These are phyloP conservation scores for Ophonus ardosiacus DNA, from an alignment of 2,888 invertebrate genomes.

Conservation along the genomic window DNA sequence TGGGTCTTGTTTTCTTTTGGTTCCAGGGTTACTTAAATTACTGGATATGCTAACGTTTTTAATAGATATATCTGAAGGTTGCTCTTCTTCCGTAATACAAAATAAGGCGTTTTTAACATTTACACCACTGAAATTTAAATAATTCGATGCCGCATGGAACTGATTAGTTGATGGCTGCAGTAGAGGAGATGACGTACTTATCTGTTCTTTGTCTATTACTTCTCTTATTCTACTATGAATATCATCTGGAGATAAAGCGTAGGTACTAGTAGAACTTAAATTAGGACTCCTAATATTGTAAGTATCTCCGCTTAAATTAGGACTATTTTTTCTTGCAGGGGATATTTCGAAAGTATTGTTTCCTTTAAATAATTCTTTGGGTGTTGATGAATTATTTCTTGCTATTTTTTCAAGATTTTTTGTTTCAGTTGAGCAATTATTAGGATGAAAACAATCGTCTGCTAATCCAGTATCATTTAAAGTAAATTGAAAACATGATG, in stretches of 20 bases:
- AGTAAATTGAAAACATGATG: neutral
- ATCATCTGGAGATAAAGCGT: constrained; percentile 44
- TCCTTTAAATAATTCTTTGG: constrained; percentile 30
- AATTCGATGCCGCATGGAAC: constrained; percentile 51
- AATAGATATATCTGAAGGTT: constrained; percentile 70
- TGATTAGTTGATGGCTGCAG: neutral
- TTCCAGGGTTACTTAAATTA: constrained; percentile 72
- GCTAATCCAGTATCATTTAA: constrained; percentile 55
- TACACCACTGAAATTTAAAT: constrained; percentile 71
- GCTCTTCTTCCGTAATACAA: constrained; percentile 77
- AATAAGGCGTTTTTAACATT: constrained; percentile 71
- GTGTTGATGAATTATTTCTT: constrained; percentile 11
- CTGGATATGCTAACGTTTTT: constrained; percentile 72
- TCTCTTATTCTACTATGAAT: neutral
- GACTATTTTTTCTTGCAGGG: constrained; percentile 30
- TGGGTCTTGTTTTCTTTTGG: constrained; percentile 68
- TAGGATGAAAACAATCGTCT: constrained; percentile 64
- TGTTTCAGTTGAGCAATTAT: constrained; percentile 66
- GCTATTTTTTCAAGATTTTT: constrained; percentile 52
- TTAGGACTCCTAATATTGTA: constrained; percentile 38
- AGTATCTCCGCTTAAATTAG: constrained; percentile 49
- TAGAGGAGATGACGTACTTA: constrained; percentile 49
- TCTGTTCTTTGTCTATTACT: constrained; percentile 4
- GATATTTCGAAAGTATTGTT: constrained; percentile 54
- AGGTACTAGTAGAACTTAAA: constrained; percentile 48